Evolutionary conservation across 2,797 vertebrate genomes (phyloP), one percentile per base, ranked within the genome.

Genomic region (Ciconia nigra): DNA sequence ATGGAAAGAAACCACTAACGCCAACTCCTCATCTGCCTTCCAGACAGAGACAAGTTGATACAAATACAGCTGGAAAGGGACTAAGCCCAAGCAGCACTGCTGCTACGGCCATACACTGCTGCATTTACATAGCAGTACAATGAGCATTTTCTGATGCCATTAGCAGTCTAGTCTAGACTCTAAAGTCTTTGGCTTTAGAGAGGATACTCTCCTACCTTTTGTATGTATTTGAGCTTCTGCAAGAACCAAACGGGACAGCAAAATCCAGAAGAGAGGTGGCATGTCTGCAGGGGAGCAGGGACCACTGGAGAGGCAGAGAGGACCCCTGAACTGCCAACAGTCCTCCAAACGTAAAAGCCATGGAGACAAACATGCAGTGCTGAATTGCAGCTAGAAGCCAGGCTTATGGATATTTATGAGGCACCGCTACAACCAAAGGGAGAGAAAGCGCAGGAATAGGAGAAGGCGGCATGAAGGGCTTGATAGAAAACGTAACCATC

Each of bases 11-110:
- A 84, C 39, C 37, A 91, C 74, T 51, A 83, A 51, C 0, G 1
- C 51, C 62, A 89, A 17, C 70, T 93, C 82, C 61, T 96, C 84
- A 79, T 87, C 91, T 91, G 65, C 92, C 72, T 93, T 90, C 49
- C 83, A 92, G 63, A 85, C 63, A 96, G 71, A 83, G 35, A 35
- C 93, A 62, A 95, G 77, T 46, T 93, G 85, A 94, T 70, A 89
- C 8, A 74, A 88, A 83, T 67, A 73, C 31, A 84, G 65, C 57
- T 55, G 79, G 76, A 93, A 89, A 73, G 87, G 59, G 55, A 57
- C 90, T 82, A 61, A 79, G 70, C 59, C 61, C 49, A 57, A 55
- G 52, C 8, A 51, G 57, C 9, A 2, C 62, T 66, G 52, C 70
- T 77, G 66, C 66, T 67, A 57, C 31, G 29, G 41, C 66, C 70